Evolutionary conservation across 2,888 invertebrate genomes (phyloP).

Genomic region (Psococerastis gibbosa): DNA sequence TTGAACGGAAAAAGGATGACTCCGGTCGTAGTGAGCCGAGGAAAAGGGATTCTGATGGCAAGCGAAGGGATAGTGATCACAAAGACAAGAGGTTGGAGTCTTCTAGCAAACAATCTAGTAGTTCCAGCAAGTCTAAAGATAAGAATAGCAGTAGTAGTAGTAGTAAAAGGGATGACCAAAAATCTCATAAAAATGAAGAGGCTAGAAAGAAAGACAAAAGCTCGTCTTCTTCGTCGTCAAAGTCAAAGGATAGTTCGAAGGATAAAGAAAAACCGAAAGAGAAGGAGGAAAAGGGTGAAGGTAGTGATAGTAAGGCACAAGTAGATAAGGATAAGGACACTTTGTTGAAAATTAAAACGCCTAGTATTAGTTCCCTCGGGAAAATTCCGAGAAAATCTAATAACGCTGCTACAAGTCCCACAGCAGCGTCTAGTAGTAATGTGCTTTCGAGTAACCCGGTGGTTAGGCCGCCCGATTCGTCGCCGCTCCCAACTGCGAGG

Average conservation of each 20-base stretch:
- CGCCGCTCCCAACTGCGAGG: neutral
- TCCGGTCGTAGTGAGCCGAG: constrained; percentile 10
- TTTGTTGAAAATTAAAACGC: constrained; percentile 25
- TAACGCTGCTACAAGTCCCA: constrained; percentile 14
- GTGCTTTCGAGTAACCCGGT: neutral
- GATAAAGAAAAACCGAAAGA: constrained; percentile 3
- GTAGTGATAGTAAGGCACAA: constrained; percentile 19
- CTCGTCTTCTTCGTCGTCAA: constrained; percentile 16
- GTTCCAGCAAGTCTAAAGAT: constrained; percentile 18
- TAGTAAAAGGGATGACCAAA: neutral
- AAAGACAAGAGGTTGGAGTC: constrained; percentile 11
- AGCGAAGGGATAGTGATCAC: neutral
- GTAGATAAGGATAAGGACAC: constrained; percentile 23
- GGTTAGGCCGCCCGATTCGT: neutral
- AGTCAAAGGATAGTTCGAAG: constrained; percentile 13
- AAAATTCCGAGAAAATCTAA: constrained; percentile 54
- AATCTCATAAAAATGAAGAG: constrained; percentile 16
- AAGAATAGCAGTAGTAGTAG: constrained; percentile 12
- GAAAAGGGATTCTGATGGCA: constrained; percentile 6
- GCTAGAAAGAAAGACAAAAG: constrained; percentile 18
- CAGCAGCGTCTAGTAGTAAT: neutral
- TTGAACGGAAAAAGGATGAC: constrained; percentile 7
- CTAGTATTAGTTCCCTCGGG: constrained; percentile 51
- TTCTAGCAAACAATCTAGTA: constrained; percentile 14
- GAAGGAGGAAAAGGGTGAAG: constrained; percentile 17